Evolutionary conservation across 2,888 invertebrate genomes (phyloP), one percentile per base, ranked within the genome.

Genomic region (Rutpela maculata): DNA sequence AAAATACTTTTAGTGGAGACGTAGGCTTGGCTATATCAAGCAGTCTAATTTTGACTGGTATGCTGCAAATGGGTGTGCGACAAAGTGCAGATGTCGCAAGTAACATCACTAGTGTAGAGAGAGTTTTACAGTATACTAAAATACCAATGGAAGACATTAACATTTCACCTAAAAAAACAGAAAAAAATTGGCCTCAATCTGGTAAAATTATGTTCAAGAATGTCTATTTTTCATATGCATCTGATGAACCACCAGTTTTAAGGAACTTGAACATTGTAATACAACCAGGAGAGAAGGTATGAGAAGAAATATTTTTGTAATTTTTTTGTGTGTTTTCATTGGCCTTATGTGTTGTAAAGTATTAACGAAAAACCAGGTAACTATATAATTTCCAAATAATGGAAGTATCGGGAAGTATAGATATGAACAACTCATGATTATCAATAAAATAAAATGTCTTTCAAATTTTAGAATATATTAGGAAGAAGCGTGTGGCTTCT

Each of bases 81-180:
- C 95, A 95, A 87, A 93, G 94, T 43, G 95, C 96, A 0, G 96
- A 96, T 86, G 93, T 93, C 19, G 91, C 94, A 69, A 93, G 93
- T 10, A 93, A 95, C 84, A 95, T 95, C 94, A 95, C 94, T 2
- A 93, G 94, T 69, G 96, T 97, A 0, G 97, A 97, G 88, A 91
- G 97, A 68, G 93, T 97, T 1, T 88, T 95, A 26, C 95, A 97
- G 86, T 97, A 95, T 88, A 93, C 94, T 0, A 91, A 93, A 15
- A 88, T 97, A 22, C 93, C 94, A 0, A 91, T 93, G 55, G 97
- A 97, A 88, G 92, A 93, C 0, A 76, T 75, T 75, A 93, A 92
- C 18, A 93, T 94, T 0, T 91, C 92, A 0, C 87, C 92, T 1
- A 78, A 90, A 68, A 90, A 90, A 79, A 93, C 94, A 9, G 90